Conservation (phyloP, 2,888 invertebrate species). For the Nomada fucata region DNA sequence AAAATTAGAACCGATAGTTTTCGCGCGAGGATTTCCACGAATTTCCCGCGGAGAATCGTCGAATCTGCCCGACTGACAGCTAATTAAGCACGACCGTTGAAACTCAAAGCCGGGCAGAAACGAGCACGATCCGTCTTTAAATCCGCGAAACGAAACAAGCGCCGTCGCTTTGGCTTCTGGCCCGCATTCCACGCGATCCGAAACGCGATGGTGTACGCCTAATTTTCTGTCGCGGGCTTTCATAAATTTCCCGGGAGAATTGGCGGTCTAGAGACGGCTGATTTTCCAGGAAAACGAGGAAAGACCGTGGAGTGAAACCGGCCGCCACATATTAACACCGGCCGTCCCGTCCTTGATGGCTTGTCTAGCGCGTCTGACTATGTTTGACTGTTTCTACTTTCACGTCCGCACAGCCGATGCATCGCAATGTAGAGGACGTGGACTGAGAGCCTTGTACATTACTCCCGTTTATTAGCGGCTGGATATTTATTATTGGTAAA, state of each 20-base stretch:
- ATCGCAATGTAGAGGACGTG: no score
- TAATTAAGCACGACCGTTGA: slow-evolving; percentile 1
- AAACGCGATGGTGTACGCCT: slow-evolving; percentile 51
- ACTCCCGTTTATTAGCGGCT: no score
- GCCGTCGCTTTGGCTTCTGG: slow-evolving; percentile 49
- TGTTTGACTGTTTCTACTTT: slow-evolving; percentile 42
- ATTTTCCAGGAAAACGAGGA: slow-evolving; percentile 64
- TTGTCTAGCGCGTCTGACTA: slow-evolving; percentile 36
- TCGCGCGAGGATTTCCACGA: no score
- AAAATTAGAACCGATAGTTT: background rate
- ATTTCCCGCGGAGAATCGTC: background rate
- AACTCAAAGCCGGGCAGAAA: background rate
- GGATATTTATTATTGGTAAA: no score
- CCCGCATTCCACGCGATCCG: slow-evolving; percentile 59
- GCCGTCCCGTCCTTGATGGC: background rate
- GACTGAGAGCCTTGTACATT: no score
- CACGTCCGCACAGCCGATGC: background rate
- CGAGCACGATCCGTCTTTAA: background rate
- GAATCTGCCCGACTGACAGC: background rate
- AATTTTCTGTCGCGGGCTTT: slow-evolving; percentile 55
- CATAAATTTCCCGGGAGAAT: slow-evolving; percentile 63
- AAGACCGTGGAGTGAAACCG: slow-evolving; percentile 20
- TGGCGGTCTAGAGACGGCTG: slow-evolving; percentile 40
- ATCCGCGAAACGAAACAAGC: slow-evolving; percentile 19
- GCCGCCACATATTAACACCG: slow-evolving; percentile 27